A percentile compares a stretch with the other conserved stretches of the same genome.
phyloP scores from a whole-genome alignment of 2,888 invertebrate genomes.

The Tribolium freemani region DNA sequence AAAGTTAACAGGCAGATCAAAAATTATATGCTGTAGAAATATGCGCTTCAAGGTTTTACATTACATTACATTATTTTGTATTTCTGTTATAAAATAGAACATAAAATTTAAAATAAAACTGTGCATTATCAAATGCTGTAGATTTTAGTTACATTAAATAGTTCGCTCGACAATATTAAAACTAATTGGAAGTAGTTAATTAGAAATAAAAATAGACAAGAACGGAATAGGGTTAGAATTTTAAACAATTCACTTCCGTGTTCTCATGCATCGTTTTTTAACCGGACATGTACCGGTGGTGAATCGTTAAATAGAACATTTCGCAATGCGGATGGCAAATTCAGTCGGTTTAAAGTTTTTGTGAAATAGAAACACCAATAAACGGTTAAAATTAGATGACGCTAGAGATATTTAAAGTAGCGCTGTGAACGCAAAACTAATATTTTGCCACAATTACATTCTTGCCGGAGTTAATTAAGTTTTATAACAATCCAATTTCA shows the following conservation, averaged over 20 bases:
- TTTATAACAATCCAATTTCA: conserved; percentile 20
- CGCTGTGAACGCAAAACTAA: conserved; percentile 24
- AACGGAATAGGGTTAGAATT: conserved; percentile 40
- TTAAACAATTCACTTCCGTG: conserved; percentile 50
- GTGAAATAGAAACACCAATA: conserved; percentile 40
- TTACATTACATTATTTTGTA: background rate
- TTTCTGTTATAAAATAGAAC: background rate
- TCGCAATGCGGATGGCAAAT: conserved; percentile 55
- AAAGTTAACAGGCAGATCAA: too few species aligned
- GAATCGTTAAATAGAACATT: conserved; percentile 54
- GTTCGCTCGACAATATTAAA: conserved; percentile 21
- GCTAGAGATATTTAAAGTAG: conserved; percentile 37
- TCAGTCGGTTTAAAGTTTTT: conserved; percentile 51
- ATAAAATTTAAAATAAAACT: background rate
- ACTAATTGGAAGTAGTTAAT: conserved; percentile 28
- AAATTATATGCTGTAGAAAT: too few species aligned
- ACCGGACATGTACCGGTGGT: conserved; percentile 53
- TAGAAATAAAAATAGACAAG: conserved; percentile 33
- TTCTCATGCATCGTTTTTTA: conserved; percentile 53
- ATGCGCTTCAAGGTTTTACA: too few species aligned
- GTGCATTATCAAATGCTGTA: background rate
- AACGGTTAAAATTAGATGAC: conserved; percentile 52
- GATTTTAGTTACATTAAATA: background rate
- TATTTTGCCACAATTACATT: conserved; percentile 28
- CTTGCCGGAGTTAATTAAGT: conserved; percentile 28